Percentiles rank a stretch among this genome's conserved stretches.
These are phyloP conservation scores for Sitobion miscanthi DNA, from an alignment of 1,140 invertebrate genomes.

Conservation along the genomic window DNA sequence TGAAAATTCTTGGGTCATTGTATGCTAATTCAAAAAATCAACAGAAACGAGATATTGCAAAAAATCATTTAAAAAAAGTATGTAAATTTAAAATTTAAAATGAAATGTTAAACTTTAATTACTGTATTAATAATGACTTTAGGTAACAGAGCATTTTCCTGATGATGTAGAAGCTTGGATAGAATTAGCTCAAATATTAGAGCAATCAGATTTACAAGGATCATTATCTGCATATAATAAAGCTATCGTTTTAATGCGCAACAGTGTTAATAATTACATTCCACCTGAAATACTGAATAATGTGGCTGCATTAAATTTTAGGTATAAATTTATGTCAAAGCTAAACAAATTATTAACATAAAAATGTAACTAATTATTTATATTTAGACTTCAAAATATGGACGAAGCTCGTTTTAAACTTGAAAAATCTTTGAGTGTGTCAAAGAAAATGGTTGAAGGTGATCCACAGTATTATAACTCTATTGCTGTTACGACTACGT, in stretches of 20 bases:
- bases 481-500: constrained; percentile 94
- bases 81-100: constrained; percentile 8
- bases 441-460: constrained; percentile 76
- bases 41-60: constrained; percentile 90
- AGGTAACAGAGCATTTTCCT: constrained; percentile 94
- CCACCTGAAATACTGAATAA: constrained; percentile 99
- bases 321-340: constrained; percentile 62
- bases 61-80: constrained; percentile 85
- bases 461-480: constrained; percentile 96
- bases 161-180: constrained; percentile 99
- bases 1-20: constrained; percentile 97
- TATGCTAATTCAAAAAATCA: constrained; percentile 91
- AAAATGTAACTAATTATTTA: constrained; percentile 17
- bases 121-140: not conserved
- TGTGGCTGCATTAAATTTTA: constrained; percentile 93
- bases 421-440: constrained; percentile 83
- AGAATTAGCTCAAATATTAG: constrained; percentile 96
- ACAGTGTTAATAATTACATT: constrained; percentile 87
- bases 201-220: constrained; percentile 89
- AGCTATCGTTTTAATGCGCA: constrained; percentile 89
- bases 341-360: not conserved
- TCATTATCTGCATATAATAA: constrained; percentile 92
- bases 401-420: constrained; percentile 85
- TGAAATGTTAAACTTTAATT: not conserved
- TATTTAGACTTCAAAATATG: constrained; percentile 74